Conservation (phyloP, 1,140 invertebrate species). For the Euschistus heros region DNA sequence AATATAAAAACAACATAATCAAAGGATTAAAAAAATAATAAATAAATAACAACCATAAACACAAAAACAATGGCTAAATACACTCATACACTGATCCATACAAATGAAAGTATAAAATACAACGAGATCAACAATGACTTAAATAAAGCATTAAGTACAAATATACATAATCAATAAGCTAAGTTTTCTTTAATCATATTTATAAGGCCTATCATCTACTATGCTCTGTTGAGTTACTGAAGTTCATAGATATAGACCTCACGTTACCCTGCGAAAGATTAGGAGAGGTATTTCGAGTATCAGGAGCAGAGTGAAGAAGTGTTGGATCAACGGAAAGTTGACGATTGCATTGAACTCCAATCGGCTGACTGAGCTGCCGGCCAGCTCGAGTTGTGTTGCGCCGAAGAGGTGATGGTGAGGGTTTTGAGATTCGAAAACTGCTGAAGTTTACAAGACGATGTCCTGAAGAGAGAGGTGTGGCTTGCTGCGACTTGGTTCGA, state of each 20-base stretch:
- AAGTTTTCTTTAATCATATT: no score
- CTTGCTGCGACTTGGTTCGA: conserved; percentile 30
- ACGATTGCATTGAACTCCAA: conserved; percentile 16
- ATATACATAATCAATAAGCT: no score
- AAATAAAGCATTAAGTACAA: no score
- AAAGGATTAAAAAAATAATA: no score
- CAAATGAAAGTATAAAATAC: no score
- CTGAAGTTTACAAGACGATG: conserved; percentile 31
- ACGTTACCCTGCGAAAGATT: conserved; percentile 21
- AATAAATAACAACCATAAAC: no score
- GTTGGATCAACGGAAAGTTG: conserved; percentile 27
- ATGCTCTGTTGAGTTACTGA: conserved; percentile 14
- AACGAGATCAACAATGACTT: no score
- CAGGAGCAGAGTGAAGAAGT: conserved; percentile 27
- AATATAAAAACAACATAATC: no score
- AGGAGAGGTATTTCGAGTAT: conserved; percentile 26
- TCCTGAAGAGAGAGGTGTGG: conserved; percentile 22
- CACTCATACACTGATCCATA: no score
- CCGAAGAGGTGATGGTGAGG: conserved; percentile 22
- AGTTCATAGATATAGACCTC: conserved; percentile 29
- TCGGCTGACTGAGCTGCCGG: conserved; percentile 22
- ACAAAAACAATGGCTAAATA: no score
- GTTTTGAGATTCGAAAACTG: conserved; percentile 31
- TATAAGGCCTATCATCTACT: neutral
- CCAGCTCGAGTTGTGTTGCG: conserved; percentile 23